Evolutionary conservation across 2,113 vertebrate genomes (phyloP).

Genomic region (Synodontis membranacea): DNA sequence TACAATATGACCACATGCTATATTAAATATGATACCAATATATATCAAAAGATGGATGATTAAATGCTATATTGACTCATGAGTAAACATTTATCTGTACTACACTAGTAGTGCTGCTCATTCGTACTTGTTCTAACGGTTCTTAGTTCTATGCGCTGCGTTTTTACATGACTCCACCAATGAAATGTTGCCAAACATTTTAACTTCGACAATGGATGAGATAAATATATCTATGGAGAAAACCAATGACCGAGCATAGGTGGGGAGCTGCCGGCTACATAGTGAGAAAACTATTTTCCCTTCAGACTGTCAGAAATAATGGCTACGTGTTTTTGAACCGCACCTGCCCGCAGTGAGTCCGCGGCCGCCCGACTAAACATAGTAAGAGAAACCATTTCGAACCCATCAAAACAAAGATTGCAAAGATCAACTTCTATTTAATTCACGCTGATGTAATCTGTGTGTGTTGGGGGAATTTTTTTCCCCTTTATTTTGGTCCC

Average conservation of each 20-base stretch:
- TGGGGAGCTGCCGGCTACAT: background rate
- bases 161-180: background rate
- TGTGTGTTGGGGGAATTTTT: background rate
- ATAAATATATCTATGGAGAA: background rate
- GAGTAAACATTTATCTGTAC: too few relatives aligned
- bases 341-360: background rate
- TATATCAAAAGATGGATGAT: background rate
- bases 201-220: background rate
- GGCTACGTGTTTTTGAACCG: background rate
- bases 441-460: background rate
- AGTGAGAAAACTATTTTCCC: background rate
- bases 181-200: background rate
- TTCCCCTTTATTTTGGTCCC: background rate
- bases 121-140: too few relatives aligned
- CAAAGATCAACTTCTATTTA: background rate
- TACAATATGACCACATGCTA: background rate
- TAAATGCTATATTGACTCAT: background rate
- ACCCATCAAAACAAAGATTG: background rate
- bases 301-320: constrained; percentile 9
- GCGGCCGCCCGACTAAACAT: background rate
- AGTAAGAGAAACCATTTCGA: background rate
- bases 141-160: background rate
- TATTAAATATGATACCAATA: background rate
- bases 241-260: background rate
- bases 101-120: background rate